These are phyloP conservation scores for Scartelaos histophorus DNA, from an alignment of 2,113 vertebrate species.

Conservation along the genomic window DNA sequence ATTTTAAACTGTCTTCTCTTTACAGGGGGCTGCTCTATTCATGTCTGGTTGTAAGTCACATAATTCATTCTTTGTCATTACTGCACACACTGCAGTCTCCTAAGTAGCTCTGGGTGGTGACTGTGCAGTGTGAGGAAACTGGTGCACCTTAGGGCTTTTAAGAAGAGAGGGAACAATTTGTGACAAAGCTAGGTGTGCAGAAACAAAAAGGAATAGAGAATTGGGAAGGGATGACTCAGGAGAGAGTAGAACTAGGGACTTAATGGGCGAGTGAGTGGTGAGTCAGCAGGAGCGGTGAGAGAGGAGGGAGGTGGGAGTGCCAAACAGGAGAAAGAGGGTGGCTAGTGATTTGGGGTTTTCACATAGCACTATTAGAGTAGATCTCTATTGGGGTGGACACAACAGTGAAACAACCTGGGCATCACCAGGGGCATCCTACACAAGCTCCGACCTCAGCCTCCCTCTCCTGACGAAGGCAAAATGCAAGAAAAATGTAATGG, in stretches of 20 bases:
- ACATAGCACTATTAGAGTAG: slow-evolving; percentile 26
- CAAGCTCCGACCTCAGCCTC: slow-evolving; percentile 64
- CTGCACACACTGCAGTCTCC: slow-evolving; percentile 28
- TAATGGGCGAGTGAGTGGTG: slow-evolving; percentile 42
- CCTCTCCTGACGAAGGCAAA: slow-evolving; percentile 53
- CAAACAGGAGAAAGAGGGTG: slow-evolving; percentile 13
- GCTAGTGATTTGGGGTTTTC: slow-evolving; percentile 5
- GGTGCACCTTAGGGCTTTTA: slow-evolving; percentile 28
- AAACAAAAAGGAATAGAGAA: slow-evolving; percentile 22
- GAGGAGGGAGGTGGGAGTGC: slow-evolving; percentile 35
- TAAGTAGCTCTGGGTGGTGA: slow-evolving; percentile 23
- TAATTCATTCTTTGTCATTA: slow-evolving; percentile 27
- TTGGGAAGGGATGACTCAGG: slow-evolving; percentile 47
- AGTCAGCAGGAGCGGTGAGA: slow-evolving; percentile 59
- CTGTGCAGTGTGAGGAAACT: slow-evolving; percentile 12
- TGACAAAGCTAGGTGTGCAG: slow-evolving; percentile 25
- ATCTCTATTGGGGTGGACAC: slow-evolving; percentile 37
- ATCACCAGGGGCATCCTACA: slow-evolving; percentile 71
- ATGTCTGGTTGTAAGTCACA: not conserved
- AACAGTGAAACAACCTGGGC: slow-evolving; percentile 64
- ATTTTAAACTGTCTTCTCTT: not conserved
- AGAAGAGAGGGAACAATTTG: slow-evolving; percentile 25
- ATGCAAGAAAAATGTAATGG: slow-evolving; percentile 11
- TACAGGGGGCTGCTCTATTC: not conserved
- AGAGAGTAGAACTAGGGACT: slow-evolving; percentile 16